Evolutionary conservation across 2,888 invertebrate species (phyloP), one percentile per base, ranked within the genome.

Genomic region (Ophion slaviceki): DNA sequence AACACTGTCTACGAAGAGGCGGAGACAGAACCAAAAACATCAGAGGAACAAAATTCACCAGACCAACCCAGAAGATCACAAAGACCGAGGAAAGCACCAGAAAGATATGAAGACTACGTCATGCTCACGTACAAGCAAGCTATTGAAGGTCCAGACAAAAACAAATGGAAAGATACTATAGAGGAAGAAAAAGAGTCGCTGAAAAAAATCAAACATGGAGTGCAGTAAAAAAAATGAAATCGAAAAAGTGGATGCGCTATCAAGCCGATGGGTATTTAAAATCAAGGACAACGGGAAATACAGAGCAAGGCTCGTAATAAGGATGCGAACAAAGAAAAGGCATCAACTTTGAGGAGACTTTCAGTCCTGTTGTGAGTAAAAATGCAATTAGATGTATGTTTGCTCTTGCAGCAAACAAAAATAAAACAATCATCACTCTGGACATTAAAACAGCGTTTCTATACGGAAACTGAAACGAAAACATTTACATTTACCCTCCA

Each of bases 261-360:
- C 79, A 24, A 88, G 81, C 64, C 83, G 80, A 83, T 89, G 89
- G 88, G 76, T 88, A 0, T 89, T 89, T 53, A 89, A 87, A 72
- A 64, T 86, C 1, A 88, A 90, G 70, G 88, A 89, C 71, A 82
- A 87, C 77, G 87, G 85, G 14, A 40, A 67, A 1, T 74, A 66
- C 61, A 77, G 66, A 59, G 67, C 77, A 0, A 45, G 82, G 36
- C 28, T 82, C 4, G 82, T 78, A 0, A 77, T 82, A 7, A 82
- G 82, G 82, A 5, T 82, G 71, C 32, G 62, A 78, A 5, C 82
- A 82, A 36, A 72, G 74, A 28, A 78, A 67, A 3, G 78, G 78
- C 6, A 64, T 82, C 1, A 77, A 78, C 14, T 82, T 72, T 28
- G 74, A 74, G 6, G 78, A 82, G 36, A 82, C 82, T 0, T 78